These are phyloP conservation scores for Fragum whitleyi DNA, from an alignment of 2,888 invertebrate species.

Conservation along the genomic window DNA sequence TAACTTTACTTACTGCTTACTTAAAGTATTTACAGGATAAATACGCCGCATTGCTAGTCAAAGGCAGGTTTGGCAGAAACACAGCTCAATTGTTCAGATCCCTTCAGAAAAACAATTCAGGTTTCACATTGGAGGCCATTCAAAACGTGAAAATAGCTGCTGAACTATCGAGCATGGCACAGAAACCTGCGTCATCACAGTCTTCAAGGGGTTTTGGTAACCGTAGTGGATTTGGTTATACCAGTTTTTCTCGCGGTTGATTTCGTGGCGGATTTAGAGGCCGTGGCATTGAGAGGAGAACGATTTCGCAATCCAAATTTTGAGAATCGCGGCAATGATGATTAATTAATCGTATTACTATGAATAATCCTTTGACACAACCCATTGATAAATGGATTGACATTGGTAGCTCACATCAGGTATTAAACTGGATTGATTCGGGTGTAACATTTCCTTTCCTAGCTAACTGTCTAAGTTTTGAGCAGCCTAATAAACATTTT, in stretches of 20 bases:
- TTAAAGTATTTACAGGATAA: slow-evolving; percentile 27
- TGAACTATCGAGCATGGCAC: slow-evolving; percentile 26
- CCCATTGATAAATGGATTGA: slow-evolving; percentile 5
- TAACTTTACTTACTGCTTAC: background rate
- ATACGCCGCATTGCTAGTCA: slow-evolving; percentile 46
- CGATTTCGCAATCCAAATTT: background rate
- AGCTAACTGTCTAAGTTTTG: slow-evolving; percentile 12
- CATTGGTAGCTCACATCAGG: slow-evolving; percentile 1
- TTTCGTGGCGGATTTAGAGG: slow-evolving; percentile 8
- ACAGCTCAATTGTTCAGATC: slow-evolving; percentile 38
- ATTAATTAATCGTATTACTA: background rate
- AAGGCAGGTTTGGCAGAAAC: slow-evolving; percentile 35
- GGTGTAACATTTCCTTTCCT: slow-evolving; percentile 26
- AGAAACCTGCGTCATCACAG: background rate
- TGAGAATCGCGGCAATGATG: background rate
- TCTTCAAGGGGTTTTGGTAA: background rate
- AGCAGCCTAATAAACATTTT: slow-evolving; percentile 1
- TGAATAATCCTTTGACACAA: background rate
- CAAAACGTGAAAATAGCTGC: slow-evolving; percentile 39
- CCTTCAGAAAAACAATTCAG: slow-evolving; percentile 29
- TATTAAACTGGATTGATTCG: slow-evolving; percentile 30
- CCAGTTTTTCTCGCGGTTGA: background rate
- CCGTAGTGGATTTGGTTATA: background rate
- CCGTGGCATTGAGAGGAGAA: background rate
- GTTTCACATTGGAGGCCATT: background rate